Percentiles rank a stretch among this genome's conserved stretches.
These are phyloP conservation scores for Pogonus chalceus DNA, from an alignment of 1,140 invertebrate species.

Conservation along the genomic window DNA sequence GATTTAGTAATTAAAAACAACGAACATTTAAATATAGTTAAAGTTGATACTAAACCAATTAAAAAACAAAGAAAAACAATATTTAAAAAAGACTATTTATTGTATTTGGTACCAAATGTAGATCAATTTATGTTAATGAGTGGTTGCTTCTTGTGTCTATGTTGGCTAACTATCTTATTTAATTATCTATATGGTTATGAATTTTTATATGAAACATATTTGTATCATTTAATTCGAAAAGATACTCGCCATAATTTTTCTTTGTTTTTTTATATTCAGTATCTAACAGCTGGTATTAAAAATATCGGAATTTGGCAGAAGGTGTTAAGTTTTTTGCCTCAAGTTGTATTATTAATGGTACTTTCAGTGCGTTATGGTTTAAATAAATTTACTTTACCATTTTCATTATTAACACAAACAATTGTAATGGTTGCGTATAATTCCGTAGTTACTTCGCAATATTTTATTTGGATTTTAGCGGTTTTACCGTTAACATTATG, in stretches of 20 bases:
- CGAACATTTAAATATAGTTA: not conserved
- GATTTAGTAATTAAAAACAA: not conserved
- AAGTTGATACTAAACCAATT: conserved; percentile 1
- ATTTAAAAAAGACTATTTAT: conserved; percentile 28
- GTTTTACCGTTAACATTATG: conserved; percentile 70
- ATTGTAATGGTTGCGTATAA: conserved; percentile 90
- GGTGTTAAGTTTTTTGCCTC: conserved; percentile 61
- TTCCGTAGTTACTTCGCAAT: conserved; percentile 94
- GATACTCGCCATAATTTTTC: conserved; percentile 98
- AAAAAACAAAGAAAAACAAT: conserved; percentile 18
- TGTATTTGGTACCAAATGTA: conserved; percentile 48
- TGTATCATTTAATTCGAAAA: conserved; percentile 84
- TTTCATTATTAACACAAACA: conserved; percentile 77
- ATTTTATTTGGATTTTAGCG: conserved; percentile 94
- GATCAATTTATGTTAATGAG: conserved; percentile 55
- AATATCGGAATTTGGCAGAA: conserved; percentile 45
- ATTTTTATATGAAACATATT: conserved; percentile 84
- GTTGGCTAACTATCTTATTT: conserved; percentile 49
- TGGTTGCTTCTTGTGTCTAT: conserved; percentile 54
- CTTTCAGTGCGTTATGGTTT: conserved; percentile 60
- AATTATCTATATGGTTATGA: conserved; percentile 76
- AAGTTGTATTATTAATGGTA: conserved; percentile 58
- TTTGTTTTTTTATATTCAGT: conserved; percentile 88
- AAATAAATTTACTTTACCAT: conserved; percentile 58
- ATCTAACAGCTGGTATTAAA: conserved; percentile 54